Conservation (phyloP, 2,888 invertebrate species). For the Ctena decussata region DNA sequence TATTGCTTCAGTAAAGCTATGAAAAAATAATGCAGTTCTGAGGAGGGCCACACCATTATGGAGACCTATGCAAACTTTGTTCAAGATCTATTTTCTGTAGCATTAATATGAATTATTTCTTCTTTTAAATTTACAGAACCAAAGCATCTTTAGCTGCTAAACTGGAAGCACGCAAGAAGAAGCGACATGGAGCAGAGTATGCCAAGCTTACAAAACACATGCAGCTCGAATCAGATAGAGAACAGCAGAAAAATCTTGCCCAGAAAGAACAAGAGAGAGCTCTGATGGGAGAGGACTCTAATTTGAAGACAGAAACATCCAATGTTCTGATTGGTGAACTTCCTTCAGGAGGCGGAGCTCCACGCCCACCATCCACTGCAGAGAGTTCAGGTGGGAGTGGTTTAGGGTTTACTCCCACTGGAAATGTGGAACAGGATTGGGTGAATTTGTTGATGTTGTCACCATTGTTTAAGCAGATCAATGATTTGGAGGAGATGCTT, state of each 20-base stretch:
- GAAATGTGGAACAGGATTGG: slow-evolving; percentile 84
- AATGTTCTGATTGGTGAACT: slow-evolving; percentile 53
- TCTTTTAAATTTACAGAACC: slow-evolving; percentile 33
- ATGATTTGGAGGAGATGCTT: slow-evolving; percentile 82
- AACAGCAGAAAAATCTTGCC: slow-evolving; percentile 68
- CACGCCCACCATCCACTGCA: background rate
- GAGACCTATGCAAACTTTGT: too few species aligned
- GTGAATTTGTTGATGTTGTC: slow-evolving; percentile 85
- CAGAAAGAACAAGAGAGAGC: slow-evolving; percentile 65
- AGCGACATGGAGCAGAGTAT: slow-evolving; percentile 72
- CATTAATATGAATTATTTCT: background rate
- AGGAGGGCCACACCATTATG: too few species aligned
- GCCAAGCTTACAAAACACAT: slow-evolving; percentile 77
- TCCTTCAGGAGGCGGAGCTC: slow-evolving; percentile 38
- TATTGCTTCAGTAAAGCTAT: too few species aligned
- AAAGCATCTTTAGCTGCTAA: slow-evolving; percentile 76
- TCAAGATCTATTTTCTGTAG: too few species aligned
- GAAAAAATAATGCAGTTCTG: too few species aligned
- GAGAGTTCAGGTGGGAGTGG: slow-evolving; percentile 21
- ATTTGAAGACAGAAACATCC: slow-evolving; percentile 47
- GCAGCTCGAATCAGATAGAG: slow-evolving; percentile 74
- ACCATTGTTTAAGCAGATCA: slow-evolving; percentile 85
- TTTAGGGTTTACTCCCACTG: slow-evolving; percentile 65
- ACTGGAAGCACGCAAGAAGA: slow-evolving; percentile 80
- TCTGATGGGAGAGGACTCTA: slow-evolving; percentile 57